phyloP scores from a whole-genome alignment of 2,113 vertebrate species.

The Scytalopus superciliaris region DNA sequence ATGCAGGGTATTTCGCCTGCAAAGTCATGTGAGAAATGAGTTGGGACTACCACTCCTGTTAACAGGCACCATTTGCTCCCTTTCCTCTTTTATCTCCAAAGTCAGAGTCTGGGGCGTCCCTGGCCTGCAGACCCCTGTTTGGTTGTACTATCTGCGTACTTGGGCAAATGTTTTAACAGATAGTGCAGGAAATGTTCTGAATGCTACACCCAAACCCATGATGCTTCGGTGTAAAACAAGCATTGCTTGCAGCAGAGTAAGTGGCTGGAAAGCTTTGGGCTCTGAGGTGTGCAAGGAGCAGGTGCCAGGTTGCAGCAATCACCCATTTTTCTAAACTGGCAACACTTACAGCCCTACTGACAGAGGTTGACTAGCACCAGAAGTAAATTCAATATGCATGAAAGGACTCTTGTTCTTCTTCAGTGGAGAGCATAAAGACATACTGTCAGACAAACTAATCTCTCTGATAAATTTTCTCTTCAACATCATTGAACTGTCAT shows the following conservation, averaged over 20 bases:
- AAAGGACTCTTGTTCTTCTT: constrained; percentile 21
- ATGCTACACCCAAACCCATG: neutral
- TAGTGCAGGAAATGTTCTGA: neutral
- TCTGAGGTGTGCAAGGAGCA: neutral
- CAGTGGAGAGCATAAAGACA: neutral
- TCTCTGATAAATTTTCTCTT: constrained; percentile 37
- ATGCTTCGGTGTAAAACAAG: neutral
- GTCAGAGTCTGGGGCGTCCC: neutral
- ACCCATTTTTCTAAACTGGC: neutral
- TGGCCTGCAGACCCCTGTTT: accelerated
- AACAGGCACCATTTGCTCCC: neutral
- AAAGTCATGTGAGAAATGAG: neutral
- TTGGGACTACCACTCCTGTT: neutral
- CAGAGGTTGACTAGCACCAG: neutral
- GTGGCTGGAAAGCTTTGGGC: neutral
- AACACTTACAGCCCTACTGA: neutral
- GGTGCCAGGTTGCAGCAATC: neutral
- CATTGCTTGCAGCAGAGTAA: neutral
- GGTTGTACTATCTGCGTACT: accelerated
- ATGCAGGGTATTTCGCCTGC: neutral
- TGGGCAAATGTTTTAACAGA: accelerated
- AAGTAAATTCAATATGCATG: neutral
- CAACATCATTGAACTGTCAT: constrained; percentile 32
- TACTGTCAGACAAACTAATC: constrained; percentile 32
- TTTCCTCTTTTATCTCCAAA: neutral